Evolutionary conservation across 2,888 invertebrate genomes (phyloP), one percentile per base, ranked within the genome.

Genomic region (Seira ritae): DNA sequence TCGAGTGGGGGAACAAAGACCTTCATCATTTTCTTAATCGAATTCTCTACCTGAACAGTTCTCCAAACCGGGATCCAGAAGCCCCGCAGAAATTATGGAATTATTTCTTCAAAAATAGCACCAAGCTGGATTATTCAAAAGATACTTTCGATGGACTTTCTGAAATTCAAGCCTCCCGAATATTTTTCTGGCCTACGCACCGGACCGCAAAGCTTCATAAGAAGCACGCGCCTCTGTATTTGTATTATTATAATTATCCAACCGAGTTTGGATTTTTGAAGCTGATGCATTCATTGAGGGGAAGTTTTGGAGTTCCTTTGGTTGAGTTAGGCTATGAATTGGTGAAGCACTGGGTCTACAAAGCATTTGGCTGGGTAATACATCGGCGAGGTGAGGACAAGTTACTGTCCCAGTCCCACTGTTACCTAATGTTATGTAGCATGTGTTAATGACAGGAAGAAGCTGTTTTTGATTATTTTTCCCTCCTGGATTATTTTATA

Each of bases 231-330:
- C 87, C 87, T n/a, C 79, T 86, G 1, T 87, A 86, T 37, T 78
- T 86, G 10, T 86, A 86, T 62, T 86, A 85, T 42, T 86, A 79
- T 24, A 75, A 86, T 50, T 85, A 86, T 31, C 86, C 86, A 3
- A 85, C 86, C 0, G 86, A 86, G 46, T 86, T 86, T 73, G 86
- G 86, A n/a, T 86, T 86, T 67, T 50, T 86, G 15, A 85, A 85
- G 71, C 60, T 86, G 12, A 86, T 86, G 86, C 80, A 80, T 42
- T 83, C 83, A 0, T 78, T 86, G 0, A 77, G 86, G 24, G 86
- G 86, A 42, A 70, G 62, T 23, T 79, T 85, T 60, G 73, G 80
- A 20, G 46, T 86, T 24, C 86, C 86, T 1, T 75, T 86, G 8
- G 42, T 86, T 55, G 85, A 86, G 62, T 80, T 82, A 1, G 83